Percentiles rank a stretch among this genome's conserved stretches.
Conservation (phyloP, 2,797 vertebrate genomes). For the Moxostoma hubbsi region DNA sequence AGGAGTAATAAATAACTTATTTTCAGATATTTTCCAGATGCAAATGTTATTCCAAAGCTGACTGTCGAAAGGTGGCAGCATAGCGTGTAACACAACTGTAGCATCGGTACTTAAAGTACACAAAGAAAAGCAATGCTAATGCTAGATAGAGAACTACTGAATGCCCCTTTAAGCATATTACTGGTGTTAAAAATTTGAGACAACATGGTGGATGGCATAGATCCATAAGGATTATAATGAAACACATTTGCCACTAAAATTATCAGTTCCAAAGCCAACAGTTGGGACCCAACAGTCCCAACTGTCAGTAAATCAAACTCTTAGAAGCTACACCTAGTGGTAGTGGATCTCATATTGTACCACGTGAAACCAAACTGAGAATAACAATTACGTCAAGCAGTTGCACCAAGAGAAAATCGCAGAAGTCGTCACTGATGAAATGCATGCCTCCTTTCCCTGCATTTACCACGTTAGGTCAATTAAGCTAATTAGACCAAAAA, state of each 20-base stretch:
- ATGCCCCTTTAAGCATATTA: slow-evolving; percentile 13
- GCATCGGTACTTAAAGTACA: no score
- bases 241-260: neutral
- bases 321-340: slow-evolving; percentile 14
- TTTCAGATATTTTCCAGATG: no score
- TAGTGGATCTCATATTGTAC: slow-evolving; percentile 1
- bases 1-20: no score
- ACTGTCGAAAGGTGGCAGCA: no score
- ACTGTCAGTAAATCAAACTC: slow-evolving; percentile 35
- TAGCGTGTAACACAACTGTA: no score
- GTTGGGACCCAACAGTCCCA: slow-evolving; percentile 29
- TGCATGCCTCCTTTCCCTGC: slow-evolving; percentile 56
- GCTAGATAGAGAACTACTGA: no score
- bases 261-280: slow-evolving; percentile 20
- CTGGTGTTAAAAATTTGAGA: slow-evolving; percentile 16
- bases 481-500: slow-evolving; percentile 67
- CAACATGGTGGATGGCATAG: slow-evolving; percentile 23
- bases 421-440: slow-evolving; percentile 53
- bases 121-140: no score
- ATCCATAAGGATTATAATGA: slow-evolving; percentile 32
- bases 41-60: no score
- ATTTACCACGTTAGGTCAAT: slow-evolving; percentile 66
- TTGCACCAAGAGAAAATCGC: slow-evolving; percentile 35
- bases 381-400: slow-evolving; percentile 25
- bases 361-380: slow-evolving; percentile 39